Base-by-base conservation (phyloP, 2,888 invertebrate genomes). In the Adelphocoris suturalis region DNA sequence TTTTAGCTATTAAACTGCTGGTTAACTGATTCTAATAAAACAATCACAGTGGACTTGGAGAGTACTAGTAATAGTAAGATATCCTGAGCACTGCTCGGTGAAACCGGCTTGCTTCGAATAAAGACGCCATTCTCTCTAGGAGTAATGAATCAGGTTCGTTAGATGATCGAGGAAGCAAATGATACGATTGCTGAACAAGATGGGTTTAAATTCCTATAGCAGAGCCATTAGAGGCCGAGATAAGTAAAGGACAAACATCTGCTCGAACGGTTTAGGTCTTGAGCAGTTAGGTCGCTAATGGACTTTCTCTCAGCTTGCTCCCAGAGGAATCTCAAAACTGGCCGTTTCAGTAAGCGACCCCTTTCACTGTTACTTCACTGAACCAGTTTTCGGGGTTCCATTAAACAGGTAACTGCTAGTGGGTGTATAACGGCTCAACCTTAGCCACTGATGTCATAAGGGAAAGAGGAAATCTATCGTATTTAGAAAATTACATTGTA, bases 221-320 rank as follows among this genome's bases (percentile, higher is more conserved):
- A 76, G 27, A 76, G 27, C 27, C 13, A 76, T 7, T 37, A 13
- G 76, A 14, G 75, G 75, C n/a, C 19, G n/a, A 57, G 11, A 76
- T 27, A 37, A 11, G 37, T 16, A 76, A 76, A 37, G 76, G 13
- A 75, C 23, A 75, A 75, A 76, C 76, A 76, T 76, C 76, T 76
- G 76, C 27, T 76, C 28, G 27, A 37, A 37, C 37, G 27, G 28
- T 37, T 27, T 76, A 23, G 27, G 27, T 76, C 28, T 13, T 27
- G 76, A 27, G 37, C 16, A 0, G 28, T n/a, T 37, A 23, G 80
- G 5, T 55, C 23, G 68, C 86, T 86, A 86, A 86, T 86, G 68
- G 86, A 86, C 86, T 86, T 86, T 86, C 86, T 68, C 86, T 68
- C 55, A 84, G 57, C 76, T 27, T 37, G 28, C 75, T 76, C 19